Percentiles rank a stretch among this genome's conserved stretches.
Evolutionary conservation across 1,140 invertebrate genomes (phyloP).

Genomic region (Brachionus calyciflorus): DNA sequence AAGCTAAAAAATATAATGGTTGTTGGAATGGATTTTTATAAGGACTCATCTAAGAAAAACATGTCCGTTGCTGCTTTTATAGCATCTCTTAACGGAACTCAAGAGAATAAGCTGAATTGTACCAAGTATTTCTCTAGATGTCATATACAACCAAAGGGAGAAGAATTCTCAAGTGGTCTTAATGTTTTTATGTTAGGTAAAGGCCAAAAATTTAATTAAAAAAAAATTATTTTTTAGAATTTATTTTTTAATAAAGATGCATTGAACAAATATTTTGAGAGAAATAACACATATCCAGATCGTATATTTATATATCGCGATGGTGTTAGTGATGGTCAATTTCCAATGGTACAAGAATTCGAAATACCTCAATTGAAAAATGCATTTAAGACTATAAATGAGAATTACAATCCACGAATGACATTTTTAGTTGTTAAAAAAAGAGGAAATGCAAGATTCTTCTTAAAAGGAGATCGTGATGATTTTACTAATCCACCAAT

Average conservation of each 20-base stretch:
- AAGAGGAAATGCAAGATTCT: constrained; percentile 52
- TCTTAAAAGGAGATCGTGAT: constrained; percentile 46
- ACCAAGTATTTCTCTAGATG: constrained; percentile 40
- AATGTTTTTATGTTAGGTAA: constrained; percentile 12
- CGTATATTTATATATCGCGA: constrained; percentile 80
- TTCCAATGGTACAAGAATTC: constrained; percentile 60
- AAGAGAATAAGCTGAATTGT: constrained; percentile 68
- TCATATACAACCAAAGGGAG: constrained; percentile 19
- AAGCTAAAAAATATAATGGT: constrained; percentile 33
- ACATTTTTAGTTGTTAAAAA: constrained; percentile 59
- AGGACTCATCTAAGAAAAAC: constrained; percentile 57
- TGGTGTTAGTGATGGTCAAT: constrained; percentile 83
- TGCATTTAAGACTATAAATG: constrained; percentile 4
- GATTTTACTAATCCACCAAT: constrained; percentile 72
- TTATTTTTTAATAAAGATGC: background rate
- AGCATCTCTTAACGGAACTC: constrained; percentile 76
- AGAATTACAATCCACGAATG: constrained; percentile 8
- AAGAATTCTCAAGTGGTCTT: constrained; percentile 15
- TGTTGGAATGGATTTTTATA: constrained; percentile 39
- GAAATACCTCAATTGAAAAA: constrained; percentile 20
- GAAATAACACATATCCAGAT: constrained; percentile 36
- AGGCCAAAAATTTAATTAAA: background rate
- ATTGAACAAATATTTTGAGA: constrained; percentile 10
- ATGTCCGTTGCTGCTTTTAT: constrained; percentile 75
- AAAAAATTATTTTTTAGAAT: background rate